A percentile compares a stretch with the other conserved stretches of the same genome.
Evolutionary conservation across 2,797 vertebrate species (phyloP).

Genomic region (Leptoclinus maculatus): DNA sequence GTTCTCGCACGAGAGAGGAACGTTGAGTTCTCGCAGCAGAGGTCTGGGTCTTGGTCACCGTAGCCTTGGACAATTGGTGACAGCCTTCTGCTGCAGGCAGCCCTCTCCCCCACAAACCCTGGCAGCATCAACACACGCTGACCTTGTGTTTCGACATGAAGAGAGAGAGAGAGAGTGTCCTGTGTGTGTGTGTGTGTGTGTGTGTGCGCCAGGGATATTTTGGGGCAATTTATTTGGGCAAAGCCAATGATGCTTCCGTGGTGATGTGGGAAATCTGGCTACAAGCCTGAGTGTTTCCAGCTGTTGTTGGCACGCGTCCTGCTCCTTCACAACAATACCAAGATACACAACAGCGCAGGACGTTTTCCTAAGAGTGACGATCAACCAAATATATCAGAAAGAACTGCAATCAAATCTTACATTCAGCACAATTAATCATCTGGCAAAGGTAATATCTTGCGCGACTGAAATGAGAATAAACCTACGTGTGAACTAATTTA

Average conservation of each 20-base stretch:
- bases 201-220: neutral
- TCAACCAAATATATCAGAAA: neutral
- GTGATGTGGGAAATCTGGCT: slow-evolving; percentile 42
- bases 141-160: slow-evolving; percentile 69
- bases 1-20: slow-evolving; percentile 52
- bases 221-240: slow-evolving; percentile 29
- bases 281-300: slow-evolving; percentile 47
- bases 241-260: slow-evolving; percentile 23
- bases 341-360: neutral
- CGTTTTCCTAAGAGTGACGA: neutral
- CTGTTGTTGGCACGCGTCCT: slow-evolving; percentile 36
- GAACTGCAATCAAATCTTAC: neutral
- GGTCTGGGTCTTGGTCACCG: slow-evolving; percentile 83
- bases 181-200: slow-evolving; percentile 17
- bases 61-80: slow-evolving; percentile 82
- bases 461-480: neutral
- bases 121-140: slow-evolving; percentile 62
- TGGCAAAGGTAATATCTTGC: neutral
- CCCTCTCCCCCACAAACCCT: slow-evolving; percentile 61
- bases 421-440: neutral
- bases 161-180: slow-evolving; percentile 24
- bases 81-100: slow-evolving; percentile 64
- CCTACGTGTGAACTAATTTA: neutral
- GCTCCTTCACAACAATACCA: slow-evolving; percentile 14
- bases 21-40: slow-evolving; percentile 68